phyloP scores from a whole-genome alignment of 2,797 vertebrate genomes.

The Tinamus major region DNA sequence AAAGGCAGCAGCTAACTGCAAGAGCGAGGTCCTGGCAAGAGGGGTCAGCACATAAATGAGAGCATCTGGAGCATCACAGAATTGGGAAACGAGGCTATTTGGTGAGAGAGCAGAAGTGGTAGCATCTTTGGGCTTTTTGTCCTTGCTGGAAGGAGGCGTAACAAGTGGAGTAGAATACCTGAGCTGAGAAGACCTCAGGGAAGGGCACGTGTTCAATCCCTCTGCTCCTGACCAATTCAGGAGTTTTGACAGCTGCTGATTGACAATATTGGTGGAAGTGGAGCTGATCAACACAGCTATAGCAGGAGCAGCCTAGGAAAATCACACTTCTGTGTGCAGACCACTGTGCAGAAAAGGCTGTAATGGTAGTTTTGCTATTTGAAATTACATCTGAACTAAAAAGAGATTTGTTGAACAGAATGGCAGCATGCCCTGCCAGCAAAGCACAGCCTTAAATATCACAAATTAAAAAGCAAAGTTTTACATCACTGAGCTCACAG shows the following conservation, averaged over 20 bases:
- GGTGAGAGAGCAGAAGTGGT: too few relatives aligned
- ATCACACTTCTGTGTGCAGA: neutral
- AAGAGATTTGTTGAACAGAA: neutral
- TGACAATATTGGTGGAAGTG: neutral
- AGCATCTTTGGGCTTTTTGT: neutral
- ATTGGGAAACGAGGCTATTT: neutral
- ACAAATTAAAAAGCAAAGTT: neutral
- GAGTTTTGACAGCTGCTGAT: neutral
- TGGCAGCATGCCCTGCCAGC: neutral
- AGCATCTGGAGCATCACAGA: neutral
- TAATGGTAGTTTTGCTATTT: neutral
- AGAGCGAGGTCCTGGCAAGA: neutral
- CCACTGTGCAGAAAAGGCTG: neutral
- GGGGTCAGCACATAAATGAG: neutral
- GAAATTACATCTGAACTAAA: neutral
- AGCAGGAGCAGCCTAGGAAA: neutral
- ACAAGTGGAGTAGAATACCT: neutral
- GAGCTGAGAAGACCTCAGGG: neutral
- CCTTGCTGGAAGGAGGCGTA: neutral
- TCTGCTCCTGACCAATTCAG: neutral
- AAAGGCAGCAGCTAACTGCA: neutral
- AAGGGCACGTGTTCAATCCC: neutral
- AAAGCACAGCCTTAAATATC: neutral
- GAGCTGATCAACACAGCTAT: neutral
- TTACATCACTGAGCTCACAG: neutral